phyloP scores from a whole-genome alignment of 2,797 vertebrate species.

The Pogoniulus pusillus region DNA sequence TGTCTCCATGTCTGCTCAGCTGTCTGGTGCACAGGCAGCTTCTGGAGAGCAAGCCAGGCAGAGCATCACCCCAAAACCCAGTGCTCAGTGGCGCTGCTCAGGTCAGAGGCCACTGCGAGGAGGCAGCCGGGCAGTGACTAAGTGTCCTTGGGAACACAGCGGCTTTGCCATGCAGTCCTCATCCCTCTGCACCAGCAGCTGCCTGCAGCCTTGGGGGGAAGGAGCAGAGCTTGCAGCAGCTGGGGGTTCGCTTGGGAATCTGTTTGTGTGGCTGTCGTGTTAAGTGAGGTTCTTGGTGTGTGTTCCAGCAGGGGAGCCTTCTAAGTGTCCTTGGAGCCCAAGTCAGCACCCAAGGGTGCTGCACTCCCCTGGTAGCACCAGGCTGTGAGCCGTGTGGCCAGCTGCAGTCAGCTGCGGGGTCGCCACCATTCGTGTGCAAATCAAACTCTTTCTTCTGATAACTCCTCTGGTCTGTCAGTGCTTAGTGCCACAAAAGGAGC shows the following conservation, averaged over 20 bases:
- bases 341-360: accelerated
- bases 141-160: conserved; percentile 59
- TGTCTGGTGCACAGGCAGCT: conserved; percentile 30
- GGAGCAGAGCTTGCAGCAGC: background rate
- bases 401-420: background rate
- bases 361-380: background rate
- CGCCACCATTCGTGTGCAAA: background rate
- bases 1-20: background rate
- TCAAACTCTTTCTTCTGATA: background rate
- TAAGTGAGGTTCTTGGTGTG: conserved; percentile 1
- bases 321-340: conserved; percentile 51
- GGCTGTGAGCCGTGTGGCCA: background rate
- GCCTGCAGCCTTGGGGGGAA: background rate
- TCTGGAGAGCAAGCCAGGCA: background rate
- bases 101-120: background rate
- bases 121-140: background rate
- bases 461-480: background rate
- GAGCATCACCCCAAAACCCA: background rate
- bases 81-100: too few species aligned
- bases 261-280: background rate
- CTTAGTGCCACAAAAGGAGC: conserved; percentile 24
- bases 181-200: conserved; percentile 61
- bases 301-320: conserved; percentile 51
- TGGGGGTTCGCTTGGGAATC: conserved; percentile 9
- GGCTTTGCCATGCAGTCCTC: conserved; percentile 23